These are phyloP conservation scores for Chamaetylas fuelleborni DNA, from an alignment of 2,113 vertebrate species.

Conservation along the genomic window DNA sequence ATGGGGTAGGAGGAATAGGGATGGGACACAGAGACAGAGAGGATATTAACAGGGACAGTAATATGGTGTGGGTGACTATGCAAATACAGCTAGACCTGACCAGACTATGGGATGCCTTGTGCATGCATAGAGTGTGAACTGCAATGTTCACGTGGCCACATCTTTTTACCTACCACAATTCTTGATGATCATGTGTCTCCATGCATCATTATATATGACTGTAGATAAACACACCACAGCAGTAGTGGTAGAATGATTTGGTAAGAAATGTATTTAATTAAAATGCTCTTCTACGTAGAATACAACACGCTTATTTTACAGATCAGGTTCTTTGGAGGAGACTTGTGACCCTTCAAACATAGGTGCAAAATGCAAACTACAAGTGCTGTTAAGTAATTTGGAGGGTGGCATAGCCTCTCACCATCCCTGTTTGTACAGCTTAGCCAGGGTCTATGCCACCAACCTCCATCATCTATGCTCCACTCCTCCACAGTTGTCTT, in stretches of 20 bases:
- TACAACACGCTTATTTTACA: not conserved
- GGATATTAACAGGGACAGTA: not conserved
- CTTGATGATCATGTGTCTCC: not conserved
- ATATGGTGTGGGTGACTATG: not conserved
- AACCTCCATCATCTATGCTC: not conserved
- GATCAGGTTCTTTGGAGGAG: not conserved
- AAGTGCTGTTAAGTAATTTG: not conserved
- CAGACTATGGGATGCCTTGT: not conserved
- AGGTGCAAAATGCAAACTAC: not conserved
- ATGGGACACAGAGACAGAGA: not conserved
- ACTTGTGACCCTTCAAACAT: not conserved
- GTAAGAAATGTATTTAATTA: not conserved
- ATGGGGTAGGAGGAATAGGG: fast-evolving
- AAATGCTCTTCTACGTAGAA: not conserved
- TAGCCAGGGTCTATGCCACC: not conserved
- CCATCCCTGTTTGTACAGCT: not conserved
- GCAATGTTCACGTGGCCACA: not conserved
- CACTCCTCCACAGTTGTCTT: not conserved
- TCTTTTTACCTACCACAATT: not conserved
- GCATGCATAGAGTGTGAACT: not conserved
- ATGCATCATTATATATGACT: not conserved
- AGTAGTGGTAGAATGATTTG: not conserved
- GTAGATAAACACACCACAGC: not conserved
- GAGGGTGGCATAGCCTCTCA: not conserved
- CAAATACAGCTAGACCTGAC: not conserved